Evolutionary conservation across 2,797 vertebrate genomes (phyloP).

Genomic region (Chrysolophus pictus): DNA sequence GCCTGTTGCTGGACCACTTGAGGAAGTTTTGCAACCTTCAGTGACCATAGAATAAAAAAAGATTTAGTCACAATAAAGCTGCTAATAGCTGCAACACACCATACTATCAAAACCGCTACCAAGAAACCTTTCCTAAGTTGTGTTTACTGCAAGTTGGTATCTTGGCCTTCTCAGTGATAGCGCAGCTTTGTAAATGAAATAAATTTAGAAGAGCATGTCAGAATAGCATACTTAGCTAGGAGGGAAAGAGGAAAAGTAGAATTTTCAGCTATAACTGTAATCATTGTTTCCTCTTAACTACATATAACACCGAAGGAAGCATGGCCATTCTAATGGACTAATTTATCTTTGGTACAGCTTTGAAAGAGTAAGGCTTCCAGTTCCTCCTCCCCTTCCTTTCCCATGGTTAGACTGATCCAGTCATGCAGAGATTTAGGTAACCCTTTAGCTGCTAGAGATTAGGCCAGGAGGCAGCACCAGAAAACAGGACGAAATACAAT

Average conservation of each 20-base stretch:
- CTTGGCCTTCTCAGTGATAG: not conserved
- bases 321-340: not conserved
- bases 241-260: not conserved
- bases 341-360: not conserved
- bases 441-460: not conserved
- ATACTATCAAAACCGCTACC: not conserved
- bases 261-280: not conserved
- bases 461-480: not conserved
- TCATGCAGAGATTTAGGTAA: not conserved
- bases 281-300: not conserved
- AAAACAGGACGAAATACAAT: not conserved
- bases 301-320: not conserved
- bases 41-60: conserved; percentile 34
- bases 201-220: not conserved
- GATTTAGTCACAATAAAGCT: not conserved
- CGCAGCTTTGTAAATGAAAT: not conserved
- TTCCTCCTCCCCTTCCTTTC: not conserved
- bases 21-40: conserved; percentile 91
- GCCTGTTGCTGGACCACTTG: conserved; percentile 92
- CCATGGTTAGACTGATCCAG: not conserved
- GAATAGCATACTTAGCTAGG: not conserved
- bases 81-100: not conserved
- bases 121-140: not conserved
- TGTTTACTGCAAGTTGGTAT: not conserved
- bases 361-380: not conserved